Base-by-base conservation (phyloP, 2,797 vertebrate species). In the Petrocephalus sullivani region DNA sequence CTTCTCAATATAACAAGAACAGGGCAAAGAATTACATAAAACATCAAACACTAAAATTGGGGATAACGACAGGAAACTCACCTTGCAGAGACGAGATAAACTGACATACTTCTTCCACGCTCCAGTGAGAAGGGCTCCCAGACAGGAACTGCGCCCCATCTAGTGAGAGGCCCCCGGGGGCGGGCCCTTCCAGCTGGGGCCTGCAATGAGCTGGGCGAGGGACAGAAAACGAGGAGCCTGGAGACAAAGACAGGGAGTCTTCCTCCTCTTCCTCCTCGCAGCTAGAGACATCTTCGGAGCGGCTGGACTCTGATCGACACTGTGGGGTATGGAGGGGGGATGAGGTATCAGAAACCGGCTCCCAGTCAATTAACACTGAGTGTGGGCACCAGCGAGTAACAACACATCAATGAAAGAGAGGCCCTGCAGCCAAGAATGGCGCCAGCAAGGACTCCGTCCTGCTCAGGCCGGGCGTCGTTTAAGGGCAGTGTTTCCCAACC, bases 61-160 rank as follows among this genome's bases (percentile, higher is more conserved):
- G 4, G 87, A 54, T 3, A 81, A 4, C 4, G 3, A 46, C 1
- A 41, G 28, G 3, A 53, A 23, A 61, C 54, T 91, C 94, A 98
- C 98, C 98, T 97, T 99, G 98, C 90, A 99, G 95, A 9, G 98
- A 99, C 1, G 97, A 97, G 88, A 99, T 99, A 87, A 99, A 99
- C 91, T 97, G 96, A 0, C 96, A 98, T 88, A 99, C 98, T 92
- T 99, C 98, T 51, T 98, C 97, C 89, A 99, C 98, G 2, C 97
- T 98, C 98, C 98, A 99, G 37, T 96, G 96, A 89, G 96, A 97
- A 1, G 98, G 97, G 88, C 96, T 99, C 16, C 96, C 95, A 16
- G 97, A 98, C 41, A 99, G 94, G 90, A 99, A 99, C 91, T 95
- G 94, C 0, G 95, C 96, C 86, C 97, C 97, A 21, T 98, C 98